phyloP scores from a whole-genome alignment of 1,140 invertebrate species.

The Hirudo medicinalis region DNA sequence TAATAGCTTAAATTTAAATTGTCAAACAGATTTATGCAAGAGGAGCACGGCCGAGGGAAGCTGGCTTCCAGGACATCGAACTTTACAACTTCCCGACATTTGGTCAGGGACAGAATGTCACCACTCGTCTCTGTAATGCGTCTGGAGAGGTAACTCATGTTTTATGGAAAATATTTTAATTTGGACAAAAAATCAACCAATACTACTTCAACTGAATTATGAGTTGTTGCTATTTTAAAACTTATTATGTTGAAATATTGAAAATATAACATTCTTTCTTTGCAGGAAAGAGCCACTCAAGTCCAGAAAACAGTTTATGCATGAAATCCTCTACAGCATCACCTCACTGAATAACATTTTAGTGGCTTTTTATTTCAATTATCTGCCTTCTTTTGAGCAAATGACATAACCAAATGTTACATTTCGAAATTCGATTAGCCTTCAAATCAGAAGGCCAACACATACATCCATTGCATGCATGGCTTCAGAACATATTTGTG shows the following conservation, averaged over 20 bases:
- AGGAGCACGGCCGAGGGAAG: background rate
- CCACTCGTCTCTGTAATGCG: background rate
- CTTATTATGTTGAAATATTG: background rate
- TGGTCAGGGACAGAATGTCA: constrained; percentile 3
- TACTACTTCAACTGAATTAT: too few relatives aligned
- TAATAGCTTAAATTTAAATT: too few relatives aligned
- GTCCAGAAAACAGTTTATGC: constrained; percentile 4
- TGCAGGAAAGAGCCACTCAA: constrained; percentile 6
- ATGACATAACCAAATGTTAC: too few relatives aligned
- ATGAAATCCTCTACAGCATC: background rate
- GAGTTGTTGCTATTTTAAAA: background rate
- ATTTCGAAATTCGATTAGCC: too few relatives aligned
- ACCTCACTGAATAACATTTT: too few relatives aligned
- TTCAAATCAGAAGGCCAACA: too few relatives aligned
- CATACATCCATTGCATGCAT: too few relatives aligned
- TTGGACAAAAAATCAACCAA: background rate
- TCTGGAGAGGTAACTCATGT: constrained; percentile 1
- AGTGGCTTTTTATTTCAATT: too few relatives aligned
- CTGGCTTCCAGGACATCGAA: background rate
- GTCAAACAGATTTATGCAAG: background rate
- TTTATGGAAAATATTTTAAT: background rate
- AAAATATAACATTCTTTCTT: background rate
- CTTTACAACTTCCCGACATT: constrained; percentile 9
- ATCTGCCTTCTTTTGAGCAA: too few relatives aligned
- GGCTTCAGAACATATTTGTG: too few relatives aligned